These are phyloP conservation scores for Petaurus breviceps DNA, from an alignment of 2,113 vertebrate species.

Conservation along the genomic window DNA sequence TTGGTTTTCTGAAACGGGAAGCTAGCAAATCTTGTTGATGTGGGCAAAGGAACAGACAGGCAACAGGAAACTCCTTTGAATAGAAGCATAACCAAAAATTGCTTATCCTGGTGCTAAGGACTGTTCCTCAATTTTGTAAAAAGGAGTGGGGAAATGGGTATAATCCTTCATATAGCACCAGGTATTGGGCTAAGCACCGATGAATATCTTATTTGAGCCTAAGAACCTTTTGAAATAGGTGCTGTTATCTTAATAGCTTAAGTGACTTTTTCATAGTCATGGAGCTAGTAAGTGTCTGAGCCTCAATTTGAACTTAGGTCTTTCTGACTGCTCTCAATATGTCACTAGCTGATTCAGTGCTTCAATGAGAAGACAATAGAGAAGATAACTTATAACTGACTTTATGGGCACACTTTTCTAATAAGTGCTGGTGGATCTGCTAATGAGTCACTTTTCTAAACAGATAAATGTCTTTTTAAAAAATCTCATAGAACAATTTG, in stretches of 20 bases:
- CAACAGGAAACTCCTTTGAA: not conserved
- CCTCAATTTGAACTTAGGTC: not conserved
- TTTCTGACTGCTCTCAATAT: not conserved
- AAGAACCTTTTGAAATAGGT: not conserved
- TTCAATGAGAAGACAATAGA: not conserved
- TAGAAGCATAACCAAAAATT: not conserved
- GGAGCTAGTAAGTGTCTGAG: not conserved
- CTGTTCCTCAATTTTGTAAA: not conserved
- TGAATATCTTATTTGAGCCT: not conserved
- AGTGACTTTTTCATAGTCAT: not conserved
- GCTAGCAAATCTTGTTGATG: not conserved
- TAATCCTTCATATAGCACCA: not conserved
- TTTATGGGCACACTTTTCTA: not conserved
- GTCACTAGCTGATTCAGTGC: not conserved
- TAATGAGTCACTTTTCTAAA: not conserved
- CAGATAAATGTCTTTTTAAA: not conserved
- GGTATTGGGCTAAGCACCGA: not conserved
- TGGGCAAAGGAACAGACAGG: not conserved
- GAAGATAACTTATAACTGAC: not conserved
- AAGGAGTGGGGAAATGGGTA: not conserved
- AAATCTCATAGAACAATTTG: slow-evolving; percentile 61
- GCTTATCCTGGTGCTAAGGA: not conserved
- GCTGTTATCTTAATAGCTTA: not conserved
- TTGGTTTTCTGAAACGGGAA: not conserved
- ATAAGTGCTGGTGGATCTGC: not conserved